These are phyloP conservation scores for Brachypodius melanocephalos DNA, from an alignment of 2,113 vertebrate species.

Conservation along the genomic window DNA sequence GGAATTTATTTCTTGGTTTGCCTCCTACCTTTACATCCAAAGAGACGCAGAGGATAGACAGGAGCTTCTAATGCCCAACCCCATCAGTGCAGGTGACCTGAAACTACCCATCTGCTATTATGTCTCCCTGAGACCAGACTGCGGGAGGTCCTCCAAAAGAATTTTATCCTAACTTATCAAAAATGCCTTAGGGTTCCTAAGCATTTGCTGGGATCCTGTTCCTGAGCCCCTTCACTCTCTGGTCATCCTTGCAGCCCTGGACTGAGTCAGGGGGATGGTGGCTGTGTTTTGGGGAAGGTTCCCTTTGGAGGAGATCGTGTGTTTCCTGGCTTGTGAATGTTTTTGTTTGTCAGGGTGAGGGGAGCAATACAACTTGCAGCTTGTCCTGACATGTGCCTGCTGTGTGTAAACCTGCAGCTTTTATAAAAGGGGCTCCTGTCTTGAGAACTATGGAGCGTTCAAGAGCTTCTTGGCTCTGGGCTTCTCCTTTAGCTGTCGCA, in stretches of 20 bases:
- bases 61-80: background rate
- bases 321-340: background rate
- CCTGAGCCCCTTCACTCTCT: background rate
- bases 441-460: background rate
- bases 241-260: background rate
- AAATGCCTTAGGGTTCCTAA: background rate
- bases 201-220: background rate
- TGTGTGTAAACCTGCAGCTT: background rate
- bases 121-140: background rate
- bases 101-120: background rate
- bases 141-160: background rate
- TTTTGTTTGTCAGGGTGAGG: background rate
- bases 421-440: background rate
- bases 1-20: background rate
- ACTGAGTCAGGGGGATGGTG: fast-evolving
- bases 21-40: background rate
- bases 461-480: slow-evolving; percentile 15
- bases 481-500: background rate
- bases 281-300: background rate
- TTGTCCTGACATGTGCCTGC: slow-evolving; percentile 30
- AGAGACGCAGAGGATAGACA: background rate
- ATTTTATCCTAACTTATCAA: background rate
- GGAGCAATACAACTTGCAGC: background rate
- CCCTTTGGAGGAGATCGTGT: background rate
- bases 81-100: background rate